These are phyloP conservation scores for Orthochromis malagaraziensis DNA, from an alignment of 2,113 vertebrate genomes.

Conservation along the genomic window DNA sequence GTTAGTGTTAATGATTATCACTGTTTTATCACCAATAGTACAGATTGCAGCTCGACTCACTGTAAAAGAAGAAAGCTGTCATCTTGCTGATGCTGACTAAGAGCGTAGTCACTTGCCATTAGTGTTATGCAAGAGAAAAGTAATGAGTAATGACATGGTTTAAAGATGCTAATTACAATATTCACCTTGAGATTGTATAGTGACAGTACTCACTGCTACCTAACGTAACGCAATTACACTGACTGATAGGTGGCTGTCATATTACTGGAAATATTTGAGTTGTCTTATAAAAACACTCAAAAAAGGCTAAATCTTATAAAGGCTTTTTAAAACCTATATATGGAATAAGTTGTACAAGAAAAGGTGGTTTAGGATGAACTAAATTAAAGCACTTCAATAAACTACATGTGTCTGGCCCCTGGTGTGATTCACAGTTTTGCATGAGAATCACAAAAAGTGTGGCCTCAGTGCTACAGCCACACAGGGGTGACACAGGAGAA, in stretches of 20 bases:
- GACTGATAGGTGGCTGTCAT: neutral
- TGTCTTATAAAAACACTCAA: neutral
- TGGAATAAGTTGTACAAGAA: neutral
- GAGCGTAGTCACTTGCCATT: neutral
- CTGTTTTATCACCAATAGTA: neutral
- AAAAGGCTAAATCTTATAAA: neutral
- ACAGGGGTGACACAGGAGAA: neutral
- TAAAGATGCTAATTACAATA: neutral
- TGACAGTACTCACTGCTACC: neutral
- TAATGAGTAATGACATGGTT: neutral
- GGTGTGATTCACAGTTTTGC: neutral
- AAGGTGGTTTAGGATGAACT: neutral
- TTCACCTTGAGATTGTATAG: neutral
- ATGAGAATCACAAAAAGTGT: neutral
- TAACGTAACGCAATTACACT: neutral
- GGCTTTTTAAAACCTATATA: neutral
- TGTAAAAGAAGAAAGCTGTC: neutral
- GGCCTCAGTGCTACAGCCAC: neutral
- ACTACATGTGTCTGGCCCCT: neutral
- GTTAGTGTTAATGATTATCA: neutral
- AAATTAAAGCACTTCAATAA: neutral
- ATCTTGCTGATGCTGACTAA: neutral
- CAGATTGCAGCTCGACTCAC: neutral
- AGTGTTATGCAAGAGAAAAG: neutral
- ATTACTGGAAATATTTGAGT: neutral